Percentiles rank a stretch among this genome's conserved stretches.
These are phyloP conservation scores for Zoroaster sp. DNA, from an alignment of 53 echinoderm and acorn worm genomes.

Conservation along the genomic window DNA sequence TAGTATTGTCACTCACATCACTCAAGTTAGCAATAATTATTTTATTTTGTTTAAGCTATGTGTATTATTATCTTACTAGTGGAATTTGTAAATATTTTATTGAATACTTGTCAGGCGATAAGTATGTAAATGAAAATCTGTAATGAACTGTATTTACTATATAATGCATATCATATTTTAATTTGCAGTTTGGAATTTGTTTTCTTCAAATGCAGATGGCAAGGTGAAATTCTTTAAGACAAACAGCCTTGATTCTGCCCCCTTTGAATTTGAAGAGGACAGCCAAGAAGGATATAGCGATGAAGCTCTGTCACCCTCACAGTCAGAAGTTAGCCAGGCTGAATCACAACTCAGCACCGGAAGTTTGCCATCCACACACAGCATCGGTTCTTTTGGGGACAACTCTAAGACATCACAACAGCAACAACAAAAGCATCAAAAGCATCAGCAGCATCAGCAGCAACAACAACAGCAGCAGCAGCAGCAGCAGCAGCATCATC, in stretches of 20 bases:
- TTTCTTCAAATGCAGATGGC: conserved; percentile 72
- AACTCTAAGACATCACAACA: conserved; percentile 13
- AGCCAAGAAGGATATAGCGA: conserved; percentile 70
- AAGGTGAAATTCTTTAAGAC: conserved; percentile 90
- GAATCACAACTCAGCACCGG: conserved; percentile 43
- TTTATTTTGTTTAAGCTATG: too few relatives aligned
- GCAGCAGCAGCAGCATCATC: conserved; percentile 30
- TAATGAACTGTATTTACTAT: too few relatives aligned
- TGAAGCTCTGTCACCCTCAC: conserved; percentile 90
- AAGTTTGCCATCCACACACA: conserved; percentile 35
- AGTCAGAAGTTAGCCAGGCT: conserved; percentile 69
- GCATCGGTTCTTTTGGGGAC: not conserved
- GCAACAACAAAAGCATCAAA: not conserved
- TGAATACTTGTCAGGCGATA: too few relatives aligned
- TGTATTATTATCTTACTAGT: too few relatives aligned
- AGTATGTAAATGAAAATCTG: too few relatives aligned
- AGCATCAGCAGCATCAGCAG: conserved; percentile 9
- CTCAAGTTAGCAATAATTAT: too few relatives aligned
- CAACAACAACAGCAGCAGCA: conserved; percentile 22
- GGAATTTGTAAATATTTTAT: too few relatives aligned
- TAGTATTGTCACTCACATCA: too few relatives aligned
- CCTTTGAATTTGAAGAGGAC: conserved; percentile 85
- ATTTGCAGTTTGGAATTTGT: too few relatives aligned
- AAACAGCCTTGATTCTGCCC: conserved; percentile 52
- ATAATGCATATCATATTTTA: too few relatives aligned